phyloP scores from a whole-genome alignment of 2,888 invertebrate species.

The Biston betularia region DNA sequence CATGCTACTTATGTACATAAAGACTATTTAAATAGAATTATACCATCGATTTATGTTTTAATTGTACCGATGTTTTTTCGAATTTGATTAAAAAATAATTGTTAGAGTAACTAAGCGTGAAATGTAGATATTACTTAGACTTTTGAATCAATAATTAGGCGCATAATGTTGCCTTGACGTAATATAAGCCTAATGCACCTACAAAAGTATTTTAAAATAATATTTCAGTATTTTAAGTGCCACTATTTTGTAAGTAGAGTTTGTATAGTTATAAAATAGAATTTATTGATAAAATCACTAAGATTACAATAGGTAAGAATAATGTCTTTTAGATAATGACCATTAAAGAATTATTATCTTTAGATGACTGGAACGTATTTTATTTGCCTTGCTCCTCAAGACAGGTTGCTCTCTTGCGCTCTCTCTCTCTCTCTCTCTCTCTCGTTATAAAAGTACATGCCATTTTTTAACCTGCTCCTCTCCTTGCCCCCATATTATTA shows the following conservation, averaged over 20 bases:
- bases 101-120: background rate
- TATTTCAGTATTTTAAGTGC: constrained; percentile 28
- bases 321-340: too few species aligned
- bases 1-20: background rate
- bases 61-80: background rate
- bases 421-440: too few species aligned
- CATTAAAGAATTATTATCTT: too few species aligned
- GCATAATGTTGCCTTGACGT: background rate
- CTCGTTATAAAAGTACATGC: too few species aligned
- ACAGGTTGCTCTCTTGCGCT: too few species aligned
- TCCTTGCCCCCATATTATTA: too few species aligned
- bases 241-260: background rate
- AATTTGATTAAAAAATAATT: too few species aligned
- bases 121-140: background rate
- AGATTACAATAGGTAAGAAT: too few species aligned
- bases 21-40: background rate
- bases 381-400: too few species aligned
- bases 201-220: constrained; percentile 38
- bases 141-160: background rate
- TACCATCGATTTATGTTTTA: background rate
- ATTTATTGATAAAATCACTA: background rate
- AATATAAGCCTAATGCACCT: constrained; percentile 43
- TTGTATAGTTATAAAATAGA: background rate
- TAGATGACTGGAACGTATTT: too few species aligned
- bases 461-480: too few species aligned